phyloP scores from a whole-genome alignment of 2,113 vertebrate genomes.

The Bos javanicus region DNA sequence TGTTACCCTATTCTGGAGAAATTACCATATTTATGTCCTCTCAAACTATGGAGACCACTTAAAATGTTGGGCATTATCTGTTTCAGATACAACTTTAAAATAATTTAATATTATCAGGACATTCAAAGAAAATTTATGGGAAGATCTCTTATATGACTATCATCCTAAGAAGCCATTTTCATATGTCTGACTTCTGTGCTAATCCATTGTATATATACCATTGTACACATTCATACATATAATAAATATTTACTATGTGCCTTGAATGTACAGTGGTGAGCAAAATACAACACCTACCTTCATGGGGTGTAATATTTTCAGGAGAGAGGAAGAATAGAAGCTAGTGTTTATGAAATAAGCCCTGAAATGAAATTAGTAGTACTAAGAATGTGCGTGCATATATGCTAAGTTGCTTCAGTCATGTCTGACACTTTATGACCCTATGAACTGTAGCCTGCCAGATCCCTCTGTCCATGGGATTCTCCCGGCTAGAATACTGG shows the following conservation, averaged over 20 bases:
- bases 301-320: not conserved
- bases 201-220: not conserved
- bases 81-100: not conserved
- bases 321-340: not conserved
- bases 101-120: not conserved
- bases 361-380: not conserved
- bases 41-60: not conserved
- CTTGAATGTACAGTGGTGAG: not conserved
- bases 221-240: not conserved
- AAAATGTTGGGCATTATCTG: not conserved
- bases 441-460: not conserved
- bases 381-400: not conserved
- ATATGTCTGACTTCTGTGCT: not conserved
- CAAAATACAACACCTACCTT: not conserved
- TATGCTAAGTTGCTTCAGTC: not conserved
- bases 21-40: not conserved
- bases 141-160: not conserved
- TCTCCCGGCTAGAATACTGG: not conserved
- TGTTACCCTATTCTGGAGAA: not conserved
- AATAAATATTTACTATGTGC: not conserved
- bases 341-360: constrained; percentile 21
- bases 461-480: not conserved
- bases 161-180: not conserved
- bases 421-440: not conserved
- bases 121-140: not conserved